A percentile compares a stretch with the other conserved stretches of the same genome.
These are phyloP conservation scores for Paracentrotus lividus DNA, from an alignment of 53 echinoderm and acorn worm genomes.

Conservation along the genomic window DNA sequence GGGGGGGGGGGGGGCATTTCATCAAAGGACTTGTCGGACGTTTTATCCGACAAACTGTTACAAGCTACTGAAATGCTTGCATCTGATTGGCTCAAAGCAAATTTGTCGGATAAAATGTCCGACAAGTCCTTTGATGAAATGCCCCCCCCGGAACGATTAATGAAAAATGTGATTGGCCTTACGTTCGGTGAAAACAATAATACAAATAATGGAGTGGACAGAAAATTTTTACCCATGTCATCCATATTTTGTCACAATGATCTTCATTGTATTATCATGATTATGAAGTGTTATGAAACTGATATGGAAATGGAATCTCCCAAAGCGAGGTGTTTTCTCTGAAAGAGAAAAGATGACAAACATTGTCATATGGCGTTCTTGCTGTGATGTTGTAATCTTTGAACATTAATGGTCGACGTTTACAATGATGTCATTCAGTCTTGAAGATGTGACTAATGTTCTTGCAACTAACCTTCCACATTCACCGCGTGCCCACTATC, in stretches of 20 bases:
- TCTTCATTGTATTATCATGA: too few relatives aligned
- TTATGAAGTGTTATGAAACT: neutral
- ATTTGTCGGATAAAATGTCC: too few relatives aligned
- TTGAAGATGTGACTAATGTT: neutral
- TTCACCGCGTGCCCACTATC: conserved; percentile 16
- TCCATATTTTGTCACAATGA: neutral
- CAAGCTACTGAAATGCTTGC: too few relatives aligned
- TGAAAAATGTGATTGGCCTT: too few relatives aligned
- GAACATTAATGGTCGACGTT: neutral
- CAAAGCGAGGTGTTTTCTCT: neutral
- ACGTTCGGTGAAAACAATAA: too few relatives aligned
- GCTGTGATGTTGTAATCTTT: neutral
- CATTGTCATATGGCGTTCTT: neutral
- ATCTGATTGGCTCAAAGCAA: too few relatives aligned
- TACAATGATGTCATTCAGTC: neutral
- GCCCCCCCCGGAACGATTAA: too few relatives aligned
- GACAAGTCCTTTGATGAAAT: too few relatives aligned
- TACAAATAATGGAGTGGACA: neutral
- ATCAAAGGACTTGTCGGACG: too few relatives aligned
- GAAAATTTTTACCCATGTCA: too few relatives aligned
- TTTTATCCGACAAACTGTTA: too few relatives aligned
- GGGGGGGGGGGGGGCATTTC: too few relatives aligned
- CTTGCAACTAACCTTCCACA: neutral
- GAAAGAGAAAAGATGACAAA: neutral
- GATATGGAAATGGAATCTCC: neutral